These are phyloP conservation scores for Eristalinus aeneus DNA, from an alignment of 2,888 invertebrate genomes.

Conservation along the genomic window DNA sequence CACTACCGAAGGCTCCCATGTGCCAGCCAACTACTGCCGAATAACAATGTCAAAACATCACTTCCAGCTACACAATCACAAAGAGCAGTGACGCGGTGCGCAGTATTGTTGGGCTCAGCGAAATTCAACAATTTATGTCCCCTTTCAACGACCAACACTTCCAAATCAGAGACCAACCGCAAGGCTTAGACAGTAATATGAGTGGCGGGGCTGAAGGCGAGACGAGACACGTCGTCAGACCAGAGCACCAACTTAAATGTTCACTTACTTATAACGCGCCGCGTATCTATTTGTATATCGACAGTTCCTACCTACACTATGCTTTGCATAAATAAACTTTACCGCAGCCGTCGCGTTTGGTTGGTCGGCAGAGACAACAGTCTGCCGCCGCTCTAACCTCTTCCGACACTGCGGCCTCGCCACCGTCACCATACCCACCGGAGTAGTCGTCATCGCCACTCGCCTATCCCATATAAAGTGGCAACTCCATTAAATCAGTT, in stretches of 20 bases:
- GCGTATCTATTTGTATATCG: constrained; percentile 55
- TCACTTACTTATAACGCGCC: constrained; percentile 24
- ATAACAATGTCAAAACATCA: constrained; percentile 24
- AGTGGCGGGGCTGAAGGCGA: neutral
- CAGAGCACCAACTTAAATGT: constrained; percentile 46
- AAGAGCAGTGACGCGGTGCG: constrained; percentile 13
- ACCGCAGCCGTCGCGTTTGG: neutral
- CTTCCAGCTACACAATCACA: constrained; percentile 5
- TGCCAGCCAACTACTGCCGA: constrained; percentile 46
- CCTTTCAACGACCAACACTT: constrained; percentile 33
- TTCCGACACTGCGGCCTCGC: neutral
- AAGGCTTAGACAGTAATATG: neutral
- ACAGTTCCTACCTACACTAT: constrained; percentile 57
- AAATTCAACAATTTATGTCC: constrained; percentile 59
- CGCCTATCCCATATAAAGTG: constrained; percentile 52
- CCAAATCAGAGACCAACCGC: constrained; percentile 9
- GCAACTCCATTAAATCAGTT: constrained; percentile 70
- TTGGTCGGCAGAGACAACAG: neutral
- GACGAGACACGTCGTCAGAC: constrained; percentile 15
- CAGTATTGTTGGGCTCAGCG: constrained; percentile 41
- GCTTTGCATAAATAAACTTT: constrained; percentile 66
- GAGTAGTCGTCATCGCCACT: neutral
- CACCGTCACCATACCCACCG: neutral
- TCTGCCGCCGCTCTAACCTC: neutral
- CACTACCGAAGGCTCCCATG: constrained; percentile 35